phyloP scores from a whole-genome alignment of 2,888 invertebrate species.

The Ariolimax columbianus region DNA sequence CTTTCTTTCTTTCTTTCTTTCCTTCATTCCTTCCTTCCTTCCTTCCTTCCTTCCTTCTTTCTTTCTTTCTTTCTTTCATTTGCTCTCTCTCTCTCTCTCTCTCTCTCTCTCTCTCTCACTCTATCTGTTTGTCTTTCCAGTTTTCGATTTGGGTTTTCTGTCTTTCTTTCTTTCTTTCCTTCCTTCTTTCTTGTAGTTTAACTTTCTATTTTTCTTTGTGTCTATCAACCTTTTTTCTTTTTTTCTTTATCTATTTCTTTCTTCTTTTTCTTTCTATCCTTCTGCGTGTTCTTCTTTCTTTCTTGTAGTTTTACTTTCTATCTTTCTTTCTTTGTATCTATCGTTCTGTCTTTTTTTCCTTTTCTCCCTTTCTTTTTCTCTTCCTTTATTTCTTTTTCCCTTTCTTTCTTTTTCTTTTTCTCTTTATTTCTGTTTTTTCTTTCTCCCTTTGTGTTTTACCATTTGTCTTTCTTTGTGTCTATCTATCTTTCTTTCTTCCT shows the following conservation, averaged over 20 bases:
- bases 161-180: background rate
- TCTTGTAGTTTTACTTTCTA: no score
- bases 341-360: background rate
- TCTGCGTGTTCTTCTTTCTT: no score
- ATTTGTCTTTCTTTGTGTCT: background rate
- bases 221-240: background rate
- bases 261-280: background rate
- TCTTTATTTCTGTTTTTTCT: no score
- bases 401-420: no score
- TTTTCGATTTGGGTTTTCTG: no score
- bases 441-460: background rate
- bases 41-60: background rate
- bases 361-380: background rate
- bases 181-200: background rate
- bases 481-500: no score
- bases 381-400: no score
- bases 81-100: background rate
- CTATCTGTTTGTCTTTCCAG: no score
- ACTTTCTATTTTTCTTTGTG: background rate
- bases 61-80: background rate
- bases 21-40: background rate
- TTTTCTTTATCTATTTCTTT: no score
- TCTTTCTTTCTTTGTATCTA: no score
- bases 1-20: background rate
- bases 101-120: background rate